Evolutionary conservation across 2,888 invertebrate genomes (phyloP).

Genomic region (Augochlorella aurata): DNA sequence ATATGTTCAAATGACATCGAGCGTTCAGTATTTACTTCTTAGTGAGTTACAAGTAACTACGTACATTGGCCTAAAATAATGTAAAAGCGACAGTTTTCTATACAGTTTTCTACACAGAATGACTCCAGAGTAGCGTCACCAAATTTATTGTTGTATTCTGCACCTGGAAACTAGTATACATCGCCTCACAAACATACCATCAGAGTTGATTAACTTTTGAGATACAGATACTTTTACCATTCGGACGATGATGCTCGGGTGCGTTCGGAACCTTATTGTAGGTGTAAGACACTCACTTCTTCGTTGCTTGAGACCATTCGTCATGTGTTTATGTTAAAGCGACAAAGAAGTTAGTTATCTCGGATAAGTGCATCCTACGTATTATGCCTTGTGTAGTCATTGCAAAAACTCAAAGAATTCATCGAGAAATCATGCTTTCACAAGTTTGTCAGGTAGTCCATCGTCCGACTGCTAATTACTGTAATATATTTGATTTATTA

Average conservation of each 20-base stretch:
- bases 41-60: slow-evolving; percentile 37
- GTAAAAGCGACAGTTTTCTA: slow-evolving; percentile 57
- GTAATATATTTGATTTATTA: not conserved
- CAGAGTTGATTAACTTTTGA: not conserved
- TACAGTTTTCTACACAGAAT: slow-evolving; percentile 47
- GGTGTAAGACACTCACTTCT: not conserved
- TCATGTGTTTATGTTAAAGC: slow-evolving; percentile 3
- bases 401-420: not conserved
- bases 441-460: not conserved
- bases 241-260: not conserved
- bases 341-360: slow-evolving; percentile 2
- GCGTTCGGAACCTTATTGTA: not conserved
- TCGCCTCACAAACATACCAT: not conserved
- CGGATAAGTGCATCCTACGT: not conserved
- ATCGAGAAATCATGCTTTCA: not conserved
- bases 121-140: slow-evolving; percentile 4
- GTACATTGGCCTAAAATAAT: slow-evolving; percentile 39
- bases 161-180: not conserved
- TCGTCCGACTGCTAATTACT: not conserved
- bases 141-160: slow-evolving; percentile 10
- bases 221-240: not conserved
- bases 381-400: not conserved
- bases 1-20: slow-evolving; percentile 29
- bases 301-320: not conserved
- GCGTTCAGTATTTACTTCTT: slow-evolving; percentile 30